These are phyloP conservation scores for Hycleus phaleratus DNA, from an alignment of 1,140 invertebrate species.

Conservation along the genomic window DNA sequence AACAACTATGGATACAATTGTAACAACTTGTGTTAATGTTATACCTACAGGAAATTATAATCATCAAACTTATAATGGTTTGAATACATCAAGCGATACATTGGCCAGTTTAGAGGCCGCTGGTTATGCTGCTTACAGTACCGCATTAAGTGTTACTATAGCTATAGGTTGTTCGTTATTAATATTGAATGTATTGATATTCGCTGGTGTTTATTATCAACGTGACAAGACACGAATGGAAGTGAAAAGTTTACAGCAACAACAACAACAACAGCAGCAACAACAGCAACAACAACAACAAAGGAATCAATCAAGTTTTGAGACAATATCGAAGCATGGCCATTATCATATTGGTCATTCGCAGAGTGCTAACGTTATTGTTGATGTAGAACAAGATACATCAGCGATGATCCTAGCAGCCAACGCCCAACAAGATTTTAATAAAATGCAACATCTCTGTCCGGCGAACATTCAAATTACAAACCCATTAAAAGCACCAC, in stretches of 20 bases:
- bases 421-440: conserved; percentile 42
- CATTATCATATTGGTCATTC: conserved; percentile 60
- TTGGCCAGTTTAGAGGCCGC: conserved; percentile 68
- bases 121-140: conserved; percentile 72
- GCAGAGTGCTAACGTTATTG: conserved; percentile 64
- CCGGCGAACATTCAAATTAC: conserved; percentile 53
- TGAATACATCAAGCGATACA: conserved; percentile 57
- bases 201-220: conserved; percentile 81
- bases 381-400: conserved; percentile 70
- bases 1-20: conserved; percentile 51
- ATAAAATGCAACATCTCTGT: conserved; percentile 49
- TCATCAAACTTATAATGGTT: conserved; percentile 49
- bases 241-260: conserved; percentile 61
- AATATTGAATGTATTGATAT: conserved; percentile 79
- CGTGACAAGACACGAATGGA: conserved; percentile 72
- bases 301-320: conserved; percentile 63
- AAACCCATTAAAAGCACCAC: conserved; percentile 47
- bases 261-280: conserved; percentile 61
- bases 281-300: conserved; percentile 56
- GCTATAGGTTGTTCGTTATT: conserved; percentile 81
- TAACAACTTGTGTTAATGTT: conserved; percentile 50
- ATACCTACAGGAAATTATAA: conserved; percentile 47
- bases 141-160: conserved; percentile 77
- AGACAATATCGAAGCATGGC: conserved; percentile 58
- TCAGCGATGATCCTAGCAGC: conserved; percentile 57